Conservation (phyloP, 2,888 invertebrate species). For the Yponomeuta cagnagella region DNA sequence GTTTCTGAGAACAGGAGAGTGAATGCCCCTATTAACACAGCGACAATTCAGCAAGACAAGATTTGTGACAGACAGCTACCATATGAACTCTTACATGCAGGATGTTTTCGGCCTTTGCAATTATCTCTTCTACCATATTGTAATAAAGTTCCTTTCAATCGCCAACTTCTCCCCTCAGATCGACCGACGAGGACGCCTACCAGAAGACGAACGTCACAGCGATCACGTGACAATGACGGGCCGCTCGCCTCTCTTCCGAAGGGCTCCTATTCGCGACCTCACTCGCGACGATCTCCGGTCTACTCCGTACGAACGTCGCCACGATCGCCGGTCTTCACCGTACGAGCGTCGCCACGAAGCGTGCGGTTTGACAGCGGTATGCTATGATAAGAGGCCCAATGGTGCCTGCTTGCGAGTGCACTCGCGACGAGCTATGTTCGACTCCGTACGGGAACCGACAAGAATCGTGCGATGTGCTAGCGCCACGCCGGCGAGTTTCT, state of each 20-base stretch:
- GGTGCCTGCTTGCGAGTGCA: not conserved
- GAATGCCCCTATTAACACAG: no score
- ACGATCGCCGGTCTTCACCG: not conserved
- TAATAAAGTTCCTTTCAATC: no score
- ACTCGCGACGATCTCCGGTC: not conserved
- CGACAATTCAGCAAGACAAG: no score
- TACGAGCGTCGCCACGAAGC: not conserved
- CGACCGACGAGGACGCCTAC: slow-evolving; percentile 63
- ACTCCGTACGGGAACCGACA: no score
- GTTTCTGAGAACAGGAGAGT: no score
- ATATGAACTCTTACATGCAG: no score
- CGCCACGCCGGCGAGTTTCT: slow-evolving; percentile 16
- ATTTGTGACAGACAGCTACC: no score
- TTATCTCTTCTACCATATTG: no score
- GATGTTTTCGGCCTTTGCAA: no score
- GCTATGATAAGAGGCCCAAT: not conserved
- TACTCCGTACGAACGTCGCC: not conserved
- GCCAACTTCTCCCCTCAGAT: slow-evolving; percentile 30
- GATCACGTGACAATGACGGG: slow-evolving; percentile 51
- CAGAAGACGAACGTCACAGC: slow-evolving; percentile 53
- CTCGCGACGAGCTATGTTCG: no score
- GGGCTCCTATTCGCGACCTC: slow-evolving; percentile 18
- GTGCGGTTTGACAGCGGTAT: not conserved
- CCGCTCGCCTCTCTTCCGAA: slow-evolving; percentile 18
- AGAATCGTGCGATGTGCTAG: not conserved